A percentile compares a stretch with the other conserved stretches of the same genome.
phyloP scores from a whole-genome alignment of 2,888 invertebrate species.

The Teinopalpus imperialis region DNA sequence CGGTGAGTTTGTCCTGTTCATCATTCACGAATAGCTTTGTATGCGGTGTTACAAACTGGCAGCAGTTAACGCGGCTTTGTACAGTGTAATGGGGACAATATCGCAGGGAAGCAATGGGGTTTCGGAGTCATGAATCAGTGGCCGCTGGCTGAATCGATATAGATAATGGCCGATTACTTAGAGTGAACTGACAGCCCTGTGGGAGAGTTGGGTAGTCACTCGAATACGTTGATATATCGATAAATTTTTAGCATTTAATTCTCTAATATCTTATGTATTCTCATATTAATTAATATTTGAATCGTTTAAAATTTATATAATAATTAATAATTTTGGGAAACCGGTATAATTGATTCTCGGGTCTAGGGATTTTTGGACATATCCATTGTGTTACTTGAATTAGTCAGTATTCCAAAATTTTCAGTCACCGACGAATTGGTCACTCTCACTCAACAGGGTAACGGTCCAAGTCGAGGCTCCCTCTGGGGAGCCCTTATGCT shows the following conservation, averaged over 20 bases:
- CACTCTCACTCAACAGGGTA: too few species aligned
- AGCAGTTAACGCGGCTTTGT: constrained; percentile 14
- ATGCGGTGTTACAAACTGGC: not conserved
- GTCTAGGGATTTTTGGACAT: too few species aligned
- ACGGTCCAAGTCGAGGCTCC: too few species aligned
- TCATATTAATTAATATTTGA: too few species aligned
- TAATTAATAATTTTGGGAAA: too few species aligned
- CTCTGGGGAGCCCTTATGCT: too few species aligned
- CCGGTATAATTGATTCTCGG: too few species aligned
- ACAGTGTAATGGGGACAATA: constrained; percentile 17
- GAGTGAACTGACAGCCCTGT: constrained; percentile 58
- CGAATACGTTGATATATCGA: constrained; percentile 22
- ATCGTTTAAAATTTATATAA: too few species aligned
- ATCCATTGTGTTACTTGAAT: too few species aligned
- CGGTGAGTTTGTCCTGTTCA: not conserved
- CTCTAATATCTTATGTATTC: too few species aligned
- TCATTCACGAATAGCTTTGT: not conserved
- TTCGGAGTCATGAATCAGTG: constrained; percentile 41
- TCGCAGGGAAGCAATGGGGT: constrained; percentile 23
- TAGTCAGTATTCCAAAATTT: too few species aligned
- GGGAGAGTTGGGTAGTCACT: constrained; percentile 42
- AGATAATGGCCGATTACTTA: constrained; percentile 68
- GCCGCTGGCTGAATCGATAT: constrained; percentile 55
- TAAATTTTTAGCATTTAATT: not conserved
- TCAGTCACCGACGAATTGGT: too few species aligned